Base-by-base conservation (phyloP, 30 jellyfish, hydroid and myxozoan species). In the Nemopilema nomurai region DNA sequence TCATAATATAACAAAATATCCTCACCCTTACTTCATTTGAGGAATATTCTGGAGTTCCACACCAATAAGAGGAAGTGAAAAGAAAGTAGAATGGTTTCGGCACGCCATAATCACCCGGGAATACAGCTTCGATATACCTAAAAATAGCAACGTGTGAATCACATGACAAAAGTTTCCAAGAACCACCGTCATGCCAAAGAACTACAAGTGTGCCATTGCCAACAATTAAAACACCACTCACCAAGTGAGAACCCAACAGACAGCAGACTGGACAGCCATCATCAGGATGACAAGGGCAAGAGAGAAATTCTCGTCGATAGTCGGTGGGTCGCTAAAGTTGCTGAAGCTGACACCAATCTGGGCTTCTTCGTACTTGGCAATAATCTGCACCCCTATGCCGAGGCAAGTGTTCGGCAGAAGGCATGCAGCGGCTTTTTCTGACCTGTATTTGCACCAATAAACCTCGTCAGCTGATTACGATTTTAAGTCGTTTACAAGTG, bases 101-200 rank as follows among this genome's bases (percentile, higher is more conserved):
- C 7, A 92, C 88, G 49, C 98, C 98, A 77, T 17, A 92, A 19
- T 88, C 96, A 9, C 98, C 98, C 26, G 98, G 98, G 68, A 87
- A 88, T 17, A 92, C 98, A 24, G 90, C 91, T 41, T 92, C 98
- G 17, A 92, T 81, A 71, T 92, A 92, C 98, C 98, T 92, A 8
- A 20, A 76, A 51, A 65, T n/a, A n/a, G n/a, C n/a, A n/a, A n/a
- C n/a, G n/a, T n/a, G n/a, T n/a, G n/a, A n/a, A n/a, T n/a, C n/a
- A n/a, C n/a, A n/a, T n/a, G n/a, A n/a, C n/a, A n/a, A n/a, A n/a
- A n/a, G n/a, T n/a, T n/a, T n/a, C n/a, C n/a, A n/a, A n/a, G n/a
- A n/a, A n/a, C n/a, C n/a, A n/a, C n/a, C n/a, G n/a, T n/a, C n/a
- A n/a, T n/a, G n/a, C n/a, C n/a, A n/a, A n/a, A n/a, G n/a, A n/a